Conservation (phyloP, 2,113 vertebrate species). For the Vanacampus margaritifer region DNA sequence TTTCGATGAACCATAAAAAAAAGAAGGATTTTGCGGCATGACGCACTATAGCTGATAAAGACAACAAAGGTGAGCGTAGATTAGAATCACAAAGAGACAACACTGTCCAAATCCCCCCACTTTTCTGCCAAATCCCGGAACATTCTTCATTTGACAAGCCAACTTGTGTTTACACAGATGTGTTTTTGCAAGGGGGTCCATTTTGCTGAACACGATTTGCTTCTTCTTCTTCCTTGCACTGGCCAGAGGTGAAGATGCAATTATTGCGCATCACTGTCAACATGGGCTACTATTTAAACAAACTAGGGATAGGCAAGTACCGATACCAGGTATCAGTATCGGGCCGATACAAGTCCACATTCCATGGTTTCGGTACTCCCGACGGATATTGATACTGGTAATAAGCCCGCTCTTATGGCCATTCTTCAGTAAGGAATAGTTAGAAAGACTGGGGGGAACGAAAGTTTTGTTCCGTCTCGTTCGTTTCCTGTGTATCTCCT, state of each 20-base stretch:
- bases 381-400: no score
- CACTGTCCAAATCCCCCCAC: neutral
- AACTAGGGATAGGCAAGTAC: no score
- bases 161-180: slow-evolving; percentile 50
- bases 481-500: no score
- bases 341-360: no score
- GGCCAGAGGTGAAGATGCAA: slow-evolving; percentile 15
- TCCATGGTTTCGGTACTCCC: no score
- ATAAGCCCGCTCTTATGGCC: no score
- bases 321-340: no score
- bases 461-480: no score
- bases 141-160: slow-evolving; percentile 8
- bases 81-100: slow-evolving; percentile 14
- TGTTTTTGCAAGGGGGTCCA: slow-evolving; percentile 38
- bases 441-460: no score
- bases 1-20: neutral
- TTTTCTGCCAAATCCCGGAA: slow-evolving; percentile 9
- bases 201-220: slow-evolving; percentile 1
- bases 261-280: neutral
- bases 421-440: no score
- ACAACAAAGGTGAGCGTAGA: neutral
- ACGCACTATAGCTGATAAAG: neutral
- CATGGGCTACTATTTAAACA: no score
- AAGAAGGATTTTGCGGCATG: neutral
- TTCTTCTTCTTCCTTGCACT: slow-evolving; percentile 18